A percentile compares a stretch with the other conserved stretches of the same genome.
Evolutionary conservation across 2,888 invertebrate genomes (phyloP).

Genomic region (Elmis aenea): DNA sequence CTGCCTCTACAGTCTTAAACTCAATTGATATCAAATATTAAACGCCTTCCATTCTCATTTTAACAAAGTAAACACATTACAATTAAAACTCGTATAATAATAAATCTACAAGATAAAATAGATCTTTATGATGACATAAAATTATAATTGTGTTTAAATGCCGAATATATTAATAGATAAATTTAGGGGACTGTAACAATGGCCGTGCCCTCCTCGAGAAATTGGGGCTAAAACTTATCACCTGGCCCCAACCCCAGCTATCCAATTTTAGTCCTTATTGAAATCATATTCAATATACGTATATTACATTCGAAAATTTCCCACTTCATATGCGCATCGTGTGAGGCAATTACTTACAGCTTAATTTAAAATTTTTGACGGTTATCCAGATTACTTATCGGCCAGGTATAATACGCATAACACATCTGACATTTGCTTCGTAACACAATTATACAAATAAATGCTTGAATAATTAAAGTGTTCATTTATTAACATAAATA

Average conservation of each 20-base stretch:
- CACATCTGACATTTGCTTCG: background rate
- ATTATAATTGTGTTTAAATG: constrained; percentile 32
- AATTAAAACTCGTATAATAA: constrained; percentile 25
- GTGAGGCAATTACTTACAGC: constrained; percentile 6
- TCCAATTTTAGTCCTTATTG: constrained; percentile 21
- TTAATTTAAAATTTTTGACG: constrained; percentile 16
- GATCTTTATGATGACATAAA: constrained; percentile 19
- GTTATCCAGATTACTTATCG: too few relatives aligned
- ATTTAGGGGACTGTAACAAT: constrained; percentile 25
- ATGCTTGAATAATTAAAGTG: too few relatives aligned
- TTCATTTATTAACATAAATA: too few relatives aligned
- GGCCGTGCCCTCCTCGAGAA: constrained; percentile 30
- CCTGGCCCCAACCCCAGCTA: constrained; percentile 26
- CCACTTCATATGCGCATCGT: constrained; percentile 5
- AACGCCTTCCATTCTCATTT: constrained; percentile 20
- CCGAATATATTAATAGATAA: constrained; percentile 31
- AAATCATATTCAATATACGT: constrained; percentile 24
- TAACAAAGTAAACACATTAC: constrained; percentile 24
- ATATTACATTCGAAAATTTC: constrained; percentile 17
- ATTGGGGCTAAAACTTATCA: constrained; percentile 35
- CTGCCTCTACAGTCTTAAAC: constrained; percentile 33
- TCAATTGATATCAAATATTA: constrained; percentile 32
- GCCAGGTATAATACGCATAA: constrained; percentile 2
- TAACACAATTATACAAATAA: too few relatives aligned
- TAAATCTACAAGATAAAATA: constrained; percentile 17